Conservation (phyloP, 2,888 invertebrate genomes). For the Apamea crenata region DNA sequence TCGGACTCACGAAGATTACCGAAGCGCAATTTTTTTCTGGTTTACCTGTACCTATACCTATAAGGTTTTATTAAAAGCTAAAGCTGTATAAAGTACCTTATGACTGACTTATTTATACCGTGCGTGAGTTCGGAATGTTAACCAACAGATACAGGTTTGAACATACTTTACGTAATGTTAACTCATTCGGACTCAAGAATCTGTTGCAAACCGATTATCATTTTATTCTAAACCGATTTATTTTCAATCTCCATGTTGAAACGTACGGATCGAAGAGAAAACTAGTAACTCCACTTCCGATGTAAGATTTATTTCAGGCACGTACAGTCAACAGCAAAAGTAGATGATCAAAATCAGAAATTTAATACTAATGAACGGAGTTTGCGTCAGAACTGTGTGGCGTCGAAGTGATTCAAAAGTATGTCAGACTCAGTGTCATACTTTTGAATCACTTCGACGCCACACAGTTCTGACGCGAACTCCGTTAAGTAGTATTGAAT, state of each 20-base stretch:
- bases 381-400: too few species aligned
- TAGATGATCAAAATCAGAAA: too few species aligned
- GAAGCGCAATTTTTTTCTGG: neutral
- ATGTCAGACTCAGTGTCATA: too few species aligned
- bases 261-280: slow-evolving; percentile 18
- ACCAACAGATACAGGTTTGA: slow-evolving; percentile 27
- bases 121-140: slow-evolving; percentile 37
- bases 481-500: too few species aligned
- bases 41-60: neutral
- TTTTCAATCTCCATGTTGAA: slow-evolving; percentile 21
- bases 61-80: neutral
- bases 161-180: slow-evolving; percentile 39
- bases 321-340: too few species aligned
- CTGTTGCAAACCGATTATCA: slow-evolving; percentile 48
- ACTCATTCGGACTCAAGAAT: slow-evolving; percentile 22
- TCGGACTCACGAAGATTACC: neutral
- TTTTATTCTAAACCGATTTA: slow-evolving; percentile 23
- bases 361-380: too few species aligned
- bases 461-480: too few species aligned
- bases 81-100: neutral
- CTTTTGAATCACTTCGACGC: too few species aligned
- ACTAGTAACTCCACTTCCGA: neutral
- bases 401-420: too few species aligned
- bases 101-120: neutral
- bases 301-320: neutral